A percentile compares a stretch with the other conserved stretches of the same genome.
phyloP scores from a whole-genome alignment of 2,797 vertebrate species.

The Gadopsis marmoratus region DNA sequence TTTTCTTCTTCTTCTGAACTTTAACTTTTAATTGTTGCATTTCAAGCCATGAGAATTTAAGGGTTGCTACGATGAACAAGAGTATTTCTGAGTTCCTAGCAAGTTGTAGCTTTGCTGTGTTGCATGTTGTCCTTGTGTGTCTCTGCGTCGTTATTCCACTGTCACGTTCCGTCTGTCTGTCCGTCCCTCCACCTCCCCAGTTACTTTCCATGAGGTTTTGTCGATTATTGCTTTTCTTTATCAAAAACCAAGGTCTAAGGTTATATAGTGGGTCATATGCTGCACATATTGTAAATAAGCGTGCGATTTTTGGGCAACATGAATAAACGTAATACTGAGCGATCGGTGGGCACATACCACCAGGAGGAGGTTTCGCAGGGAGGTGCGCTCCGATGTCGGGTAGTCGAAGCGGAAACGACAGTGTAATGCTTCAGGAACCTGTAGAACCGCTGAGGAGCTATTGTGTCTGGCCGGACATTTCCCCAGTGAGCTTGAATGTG shows the following conservation, averaged over 20 bases:
- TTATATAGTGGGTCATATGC: not conserved
- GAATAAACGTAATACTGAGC: not conserved
- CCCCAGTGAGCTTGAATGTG: conserved; percentile 42
- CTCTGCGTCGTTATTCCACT: no score
- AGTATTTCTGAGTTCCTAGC: not conserved
- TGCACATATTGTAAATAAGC: not conserved
- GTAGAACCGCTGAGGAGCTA: conserved; percentile 21
- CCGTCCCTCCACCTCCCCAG: not conserved
- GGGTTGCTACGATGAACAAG: not conserved
- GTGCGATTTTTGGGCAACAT: not conserved
- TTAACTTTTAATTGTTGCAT: not conserved
- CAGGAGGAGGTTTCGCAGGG: not conserved
- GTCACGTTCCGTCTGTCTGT: not conserved
- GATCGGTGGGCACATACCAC: not conserved
- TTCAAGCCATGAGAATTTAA: not conserved
- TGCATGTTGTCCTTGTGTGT: not conserved
- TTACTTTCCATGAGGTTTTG: not conserved
- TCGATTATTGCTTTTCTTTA: not conserved
- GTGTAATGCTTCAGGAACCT: conserved; percentile 21
- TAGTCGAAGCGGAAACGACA: not conserved
- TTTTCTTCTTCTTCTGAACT: conserved; percentile 1
- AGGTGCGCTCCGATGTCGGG: not conserved
- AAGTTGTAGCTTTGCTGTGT: not conserved
- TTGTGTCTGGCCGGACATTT: conserved; percentile 51
- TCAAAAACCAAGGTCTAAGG: not conserved